A percentile compares a stretch with the other conserved stretches of the same genome.
phyloP scores from a whole-genome alignment of 1,140 invertebrate species.

The Trichomalopsis sarcophagae region DNA sequence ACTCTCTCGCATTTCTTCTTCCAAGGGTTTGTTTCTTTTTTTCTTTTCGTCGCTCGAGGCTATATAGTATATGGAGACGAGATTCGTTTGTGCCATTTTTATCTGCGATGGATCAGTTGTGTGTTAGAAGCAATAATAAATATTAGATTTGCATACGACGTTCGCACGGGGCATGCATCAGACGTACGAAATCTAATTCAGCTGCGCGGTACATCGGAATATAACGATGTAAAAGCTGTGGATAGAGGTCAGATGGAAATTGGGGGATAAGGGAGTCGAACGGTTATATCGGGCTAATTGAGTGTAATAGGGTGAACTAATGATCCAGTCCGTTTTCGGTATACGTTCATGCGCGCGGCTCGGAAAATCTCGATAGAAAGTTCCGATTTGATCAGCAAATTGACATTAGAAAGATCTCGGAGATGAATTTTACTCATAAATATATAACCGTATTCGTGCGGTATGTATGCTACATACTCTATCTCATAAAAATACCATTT shows the following conservation, averaged over 20 bases:
- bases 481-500: no score
- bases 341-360: no score
- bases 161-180: no score
- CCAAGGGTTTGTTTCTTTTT: slow-evolving; percentile 34
- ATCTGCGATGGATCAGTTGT: not conserved
- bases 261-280: not conserved
- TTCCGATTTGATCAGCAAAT: no score
- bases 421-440: no score
- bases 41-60: not conserved
- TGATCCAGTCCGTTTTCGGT: not conserved
- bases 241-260: not conserved
- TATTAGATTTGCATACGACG: not conserved
- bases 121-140: not conserved
- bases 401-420: no score
- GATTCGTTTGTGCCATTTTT: not conserved
- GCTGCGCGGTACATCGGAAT: no score
- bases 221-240: not conserved
- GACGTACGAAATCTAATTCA: not conserved
- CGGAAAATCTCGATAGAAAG: no score
- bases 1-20: slow-evolving; percentile 46
- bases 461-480: no score
- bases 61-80: not conserved
- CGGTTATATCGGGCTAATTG: not conserved
- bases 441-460: no score
- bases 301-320: not conserved